Percentiles rank a stretch among this genome's conserved stretches.
Conservation (phyloP, 2,888 invertebrate species). For the Lasioglossum pauxillum region DNA sequence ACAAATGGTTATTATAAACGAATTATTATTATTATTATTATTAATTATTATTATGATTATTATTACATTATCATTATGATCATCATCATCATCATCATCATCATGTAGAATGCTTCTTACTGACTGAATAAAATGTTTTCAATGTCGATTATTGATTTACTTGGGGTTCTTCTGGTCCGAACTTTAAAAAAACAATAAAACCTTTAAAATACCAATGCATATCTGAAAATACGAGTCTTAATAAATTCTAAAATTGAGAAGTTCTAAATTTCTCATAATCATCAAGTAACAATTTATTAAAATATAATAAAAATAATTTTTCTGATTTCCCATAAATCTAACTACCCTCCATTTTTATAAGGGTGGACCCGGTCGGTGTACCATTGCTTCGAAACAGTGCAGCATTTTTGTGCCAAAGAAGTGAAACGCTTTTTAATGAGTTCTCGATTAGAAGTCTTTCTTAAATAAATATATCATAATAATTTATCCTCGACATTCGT, state of each 20-base stretch:
- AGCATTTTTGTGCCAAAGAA: background rate
- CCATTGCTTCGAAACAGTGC: background rate
- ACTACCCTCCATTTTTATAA: background rate
- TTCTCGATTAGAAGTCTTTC: background rate
- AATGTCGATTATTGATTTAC: slow-evolving; percentile 76
- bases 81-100: slow-evolving; percentile 75
- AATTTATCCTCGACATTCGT: background rate
- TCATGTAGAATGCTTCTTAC: slow-evolving; percentile 84
- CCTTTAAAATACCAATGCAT: background rate
- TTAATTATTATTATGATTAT: slow-evolving; percentile 55
- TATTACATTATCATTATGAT: slow-evolving; percentile 70
- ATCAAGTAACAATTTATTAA: background rate
- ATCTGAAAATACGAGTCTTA: background rate
- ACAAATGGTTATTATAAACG: slow-evolving; percentile 79
- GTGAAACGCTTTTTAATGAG: background rate
- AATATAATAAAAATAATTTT: background rate
- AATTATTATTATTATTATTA: slow-evolving; percentile 68
- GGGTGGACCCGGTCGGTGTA: background rate
- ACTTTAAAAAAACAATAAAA: background rate
- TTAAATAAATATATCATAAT: background rate
- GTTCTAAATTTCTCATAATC: background rate
- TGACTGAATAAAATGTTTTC: slow-evolving; percentile 84
- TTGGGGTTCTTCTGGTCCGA: background rate
- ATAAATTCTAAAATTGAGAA: background rate
- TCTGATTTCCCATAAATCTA: background rate